Percentiles rank a stretch among this genome's conserved stretches.
Evolutionary conservation across 1,140 invertebrate genomes (phyloP).

Genomic region (Chironomus tepperi): DNA sequence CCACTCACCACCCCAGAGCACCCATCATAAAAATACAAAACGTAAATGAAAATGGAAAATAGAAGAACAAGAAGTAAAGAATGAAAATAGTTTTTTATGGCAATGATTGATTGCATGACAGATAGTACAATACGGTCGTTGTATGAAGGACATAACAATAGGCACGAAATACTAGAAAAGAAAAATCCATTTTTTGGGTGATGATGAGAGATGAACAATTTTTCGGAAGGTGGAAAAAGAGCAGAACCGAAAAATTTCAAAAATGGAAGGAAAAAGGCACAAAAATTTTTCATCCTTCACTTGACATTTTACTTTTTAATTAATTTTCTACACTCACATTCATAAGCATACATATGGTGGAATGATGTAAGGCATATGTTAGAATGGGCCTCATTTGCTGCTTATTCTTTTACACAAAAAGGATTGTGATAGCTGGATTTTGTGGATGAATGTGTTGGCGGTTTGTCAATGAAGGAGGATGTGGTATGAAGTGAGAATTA

Average conservation of each 20-base stretch:
- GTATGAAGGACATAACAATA: constrained; percentile 18
- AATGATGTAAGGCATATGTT: too few species aligned
- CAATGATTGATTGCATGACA: constrained; percentile 21
- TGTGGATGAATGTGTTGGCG: too few species aligned
- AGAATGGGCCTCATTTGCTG: not conserved
- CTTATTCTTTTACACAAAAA: not conserved
- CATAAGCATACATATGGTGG: not conserved
- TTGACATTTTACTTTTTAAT: not conserved
- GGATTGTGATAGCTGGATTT: not conserved
- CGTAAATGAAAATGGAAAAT: not conserved
- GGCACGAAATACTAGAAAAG: not conserved
- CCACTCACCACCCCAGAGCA: too few species aligned
- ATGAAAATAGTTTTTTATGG: constrained; percentile 3
- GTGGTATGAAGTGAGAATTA: too few species aligned
- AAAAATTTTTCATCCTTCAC: too few species aligned
- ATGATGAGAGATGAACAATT: too few species aligned
- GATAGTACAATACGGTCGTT: constrained; percentile 4
- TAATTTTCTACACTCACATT: not conserved
- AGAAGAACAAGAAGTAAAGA: not conserved
- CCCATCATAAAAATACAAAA: not conserved
- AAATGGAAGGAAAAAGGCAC: too few species aligned
- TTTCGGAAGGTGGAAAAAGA: too few species aligned
- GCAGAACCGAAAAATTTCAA: too few species aligned
- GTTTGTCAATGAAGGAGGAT: too few species aligned
- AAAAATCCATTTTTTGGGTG: not conserved